Evolutionary conservation across 2,888 invertebrate species (phyloP).

Genomic region (Hemithea aestivaria): DNA sequence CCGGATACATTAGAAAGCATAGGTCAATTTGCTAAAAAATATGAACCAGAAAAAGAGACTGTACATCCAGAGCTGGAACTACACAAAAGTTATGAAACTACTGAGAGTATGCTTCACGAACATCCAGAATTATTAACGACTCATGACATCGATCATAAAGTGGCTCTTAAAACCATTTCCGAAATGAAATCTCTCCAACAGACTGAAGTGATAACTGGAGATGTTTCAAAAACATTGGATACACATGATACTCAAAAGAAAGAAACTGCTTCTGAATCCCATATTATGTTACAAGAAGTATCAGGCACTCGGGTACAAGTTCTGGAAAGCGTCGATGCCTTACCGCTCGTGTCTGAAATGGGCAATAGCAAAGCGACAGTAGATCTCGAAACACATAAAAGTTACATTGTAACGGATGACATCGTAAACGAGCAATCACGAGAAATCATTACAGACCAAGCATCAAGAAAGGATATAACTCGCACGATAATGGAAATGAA

Average conservation of each 20-base stretch:
- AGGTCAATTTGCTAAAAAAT: constrained; percentile 28
- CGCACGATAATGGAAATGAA: constrained; percentile 49
- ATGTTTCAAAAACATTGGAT: constrained; percentile 36
- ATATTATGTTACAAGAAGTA: constrained; percentile 45
- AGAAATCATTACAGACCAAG: constrained; percentile 49
- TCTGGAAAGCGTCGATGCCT: constrained; percentile 41
- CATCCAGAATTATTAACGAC: constrained; percentile 29
- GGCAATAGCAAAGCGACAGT: constrained; percentile 40
- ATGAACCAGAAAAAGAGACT: constrained; percentile 31
- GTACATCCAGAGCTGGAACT: constrained; percentile 41
- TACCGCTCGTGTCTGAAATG: constrained; percentile 31
- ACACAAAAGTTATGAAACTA: constrained; percentile 48
- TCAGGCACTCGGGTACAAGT: constrained; percentile 38
- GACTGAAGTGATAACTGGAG: constrained; percentile 41
- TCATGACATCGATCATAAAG: constrained; percentile 11
- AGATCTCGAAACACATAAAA: constrained; percentile 48
- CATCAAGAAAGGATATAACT: constrained; percentile 56
- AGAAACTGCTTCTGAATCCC: constrained; percentile 45
- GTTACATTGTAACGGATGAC: constrained; percentile 48
- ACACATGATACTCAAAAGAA: constrained; percentile 24
- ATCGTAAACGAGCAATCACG: constrained; percentile 63
- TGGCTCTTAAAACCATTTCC: constrained; percentile 37
- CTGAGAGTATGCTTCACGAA: constrained; percentile 47
- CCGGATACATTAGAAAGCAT: constrained; percentile 48
- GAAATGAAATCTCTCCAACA: constrained; percentile 50